Conservation (phyloP, 2,888 invertebrate genomes). For the Drosophila imparisetae region DNA sequence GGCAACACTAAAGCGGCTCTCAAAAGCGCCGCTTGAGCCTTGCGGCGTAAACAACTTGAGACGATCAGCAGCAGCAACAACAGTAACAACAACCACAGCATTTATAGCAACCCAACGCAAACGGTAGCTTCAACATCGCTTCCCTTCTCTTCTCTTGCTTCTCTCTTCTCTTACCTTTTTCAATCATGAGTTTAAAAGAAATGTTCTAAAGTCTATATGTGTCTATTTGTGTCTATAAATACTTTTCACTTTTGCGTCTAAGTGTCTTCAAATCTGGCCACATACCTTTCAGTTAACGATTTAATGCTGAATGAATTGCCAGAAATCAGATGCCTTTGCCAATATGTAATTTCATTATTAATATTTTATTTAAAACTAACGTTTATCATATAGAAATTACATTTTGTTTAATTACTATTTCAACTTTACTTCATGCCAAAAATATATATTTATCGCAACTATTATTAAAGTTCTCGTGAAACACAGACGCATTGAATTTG, state of each 20-base stretch:
- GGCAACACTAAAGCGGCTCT: slow-evolving; percentile 27
- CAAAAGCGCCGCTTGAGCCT: slow-evolving; percentile 36
- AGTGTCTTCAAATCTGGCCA: background rate
- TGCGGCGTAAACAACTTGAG: slow-evolving; percentile 44
- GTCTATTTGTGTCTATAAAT: background rate
- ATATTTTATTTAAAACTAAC: background rate
- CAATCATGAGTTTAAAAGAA: background rate
- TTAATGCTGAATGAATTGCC: background rate
- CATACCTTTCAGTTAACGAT: background rate
- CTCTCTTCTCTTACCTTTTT: background rate
- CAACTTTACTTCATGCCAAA: background rate
- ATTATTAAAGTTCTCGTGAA: background rate
- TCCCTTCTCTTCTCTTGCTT: background rate
- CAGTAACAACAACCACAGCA: background rate
- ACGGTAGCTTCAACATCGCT: slow-evolving; percentile 46
- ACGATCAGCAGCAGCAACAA: slow-evolving; percentile 17
- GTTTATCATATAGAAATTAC: too few relatives aligned
- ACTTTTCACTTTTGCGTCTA: accelerated
- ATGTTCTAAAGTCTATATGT: background rate
- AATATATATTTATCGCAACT: background rate
- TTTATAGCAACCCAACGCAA: slow-evolving; percentile 31
- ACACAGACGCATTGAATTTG: background rate
- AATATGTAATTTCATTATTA: background rate
- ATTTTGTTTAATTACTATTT: background rate
- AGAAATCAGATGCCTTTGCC: background rate